Evolutionary conservation across 2,113 vertebrate genomes (phyloP).

Genomic region (Camarhynchus parvulus): DNA sequence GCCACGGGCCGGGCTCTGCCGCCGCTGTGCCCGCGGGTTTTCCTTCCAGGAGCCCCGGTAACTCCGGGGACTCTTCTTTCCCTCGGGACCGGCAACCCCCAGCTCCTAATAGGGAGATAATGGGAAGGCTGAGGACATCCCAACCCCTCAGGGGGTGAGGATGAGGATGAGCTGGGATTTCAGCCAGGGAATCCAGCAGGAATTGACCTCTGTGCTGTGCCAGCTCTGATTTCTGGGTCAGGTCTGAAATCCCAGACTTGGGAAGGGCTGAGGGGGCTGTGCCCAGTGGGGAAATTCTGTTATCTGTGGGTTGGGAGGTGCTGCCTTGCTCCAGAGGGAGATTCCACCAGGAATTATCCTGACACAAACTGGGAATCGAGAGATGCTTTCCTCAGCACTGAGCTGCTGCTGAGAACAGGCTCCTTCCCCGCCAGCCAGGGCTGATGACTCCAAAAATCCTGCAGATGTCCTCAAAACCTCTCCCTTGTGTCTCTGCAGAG

Average conservation of each 20-base stretch:
- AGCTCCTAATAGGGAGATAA: rapidly evolving
- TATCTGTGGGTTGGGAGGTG: rapidly evolving
- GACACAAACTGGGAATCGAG: rapidly evolving
- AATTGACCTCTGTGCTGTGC: background rate
- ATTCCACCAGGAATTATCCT: background rate
- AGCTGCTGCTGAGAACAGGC: background rate
- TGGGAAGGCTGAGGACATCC: background rate
- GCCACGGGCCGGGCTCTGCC: background rate
- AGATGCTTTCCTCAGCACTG: rapidly evolving
- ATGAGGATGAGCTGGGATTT: background rate
- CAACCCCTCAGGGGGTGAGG: rapidly evolving
- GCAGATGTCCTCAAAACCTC: background rate
- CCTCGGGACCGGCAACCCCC: background rate
- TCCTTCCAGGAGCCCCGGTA: background rate
- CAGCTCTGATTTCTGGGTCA: background rate
- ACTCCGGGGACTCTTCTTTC: background rate
- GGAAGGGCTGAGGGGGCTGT: background rate
- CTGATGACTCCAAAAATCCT: background rate
- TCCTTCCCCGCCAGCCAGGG: background rate
- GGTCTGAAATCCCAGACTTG: background rate
- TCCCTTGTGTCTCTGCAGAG: background rate
- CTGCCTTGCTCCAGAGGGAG: background rate
- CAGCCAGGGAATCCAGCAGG: rapidly evolving
- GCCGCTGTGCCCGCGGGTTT: background rate
- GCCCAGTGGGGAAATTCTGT: rapidly evolving